Conservation (phyloP, 2,113 vertebrate genomes). For the Rhabdornis inornatus region DNA sequence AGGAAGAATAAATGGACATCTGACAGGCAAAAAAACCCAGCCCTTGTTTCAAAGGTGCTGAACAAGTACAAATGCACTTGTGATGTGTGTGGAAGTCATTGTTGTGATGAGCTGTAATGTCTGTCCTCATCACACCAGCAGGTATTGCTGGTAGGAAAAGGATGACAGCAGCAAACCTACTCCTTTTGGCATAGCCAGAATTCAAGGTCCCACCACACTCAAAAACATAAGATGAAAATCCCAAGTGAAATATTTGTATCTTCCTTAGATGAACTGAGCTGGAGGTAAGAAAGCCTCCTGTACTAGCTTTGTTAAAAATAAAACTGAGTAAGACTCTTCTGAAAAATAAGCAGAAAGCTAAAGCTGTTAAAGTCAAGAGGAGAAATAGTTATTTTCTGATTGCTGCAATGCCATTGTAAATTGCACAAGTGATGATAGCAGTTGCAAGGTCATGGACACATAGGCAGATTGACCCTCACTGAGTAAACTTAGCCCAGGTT, state of each 20-base stretch:
- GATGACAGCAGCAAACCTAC: neutral
- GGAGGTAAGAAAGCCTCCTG: neutral
- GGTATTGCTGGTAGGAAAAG: neutral
- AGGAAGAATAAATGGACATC: neutral
- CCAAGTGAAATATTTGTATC: neutral
- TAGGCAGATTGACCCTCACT: neutral
- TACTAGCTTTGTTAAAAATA: neutral
- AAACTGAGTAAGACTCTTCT: neutral
- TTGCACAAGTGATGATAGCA: neutral
- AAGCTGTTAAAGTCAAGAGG: neutral
- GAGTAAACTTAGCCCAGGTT: neutral
- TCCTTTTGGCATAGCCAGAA: neutral
- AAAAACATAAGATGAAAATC: neutral
- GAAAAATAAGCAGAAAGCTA: neutral
- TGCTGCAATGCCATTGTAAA: neutral
- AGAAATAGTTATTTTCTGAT: neutral
- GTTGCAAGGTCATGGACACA: neutral
- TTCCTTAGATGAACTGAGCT: neutral
- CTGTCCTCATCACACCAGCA: neutral
- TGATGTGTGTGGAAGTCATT: fast-evolving
- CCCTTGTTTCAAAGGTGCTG: neutral
- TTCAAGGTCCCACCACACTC: neutral
- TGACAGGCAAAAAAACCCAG: neutral
- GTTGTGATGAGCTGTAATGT: neutral
- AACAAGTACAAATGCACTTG: neutral